phyloP scores from a whole-genome alignment of 2,797 vertebrate genomes.

The Echeneis naucrates region DNA sequence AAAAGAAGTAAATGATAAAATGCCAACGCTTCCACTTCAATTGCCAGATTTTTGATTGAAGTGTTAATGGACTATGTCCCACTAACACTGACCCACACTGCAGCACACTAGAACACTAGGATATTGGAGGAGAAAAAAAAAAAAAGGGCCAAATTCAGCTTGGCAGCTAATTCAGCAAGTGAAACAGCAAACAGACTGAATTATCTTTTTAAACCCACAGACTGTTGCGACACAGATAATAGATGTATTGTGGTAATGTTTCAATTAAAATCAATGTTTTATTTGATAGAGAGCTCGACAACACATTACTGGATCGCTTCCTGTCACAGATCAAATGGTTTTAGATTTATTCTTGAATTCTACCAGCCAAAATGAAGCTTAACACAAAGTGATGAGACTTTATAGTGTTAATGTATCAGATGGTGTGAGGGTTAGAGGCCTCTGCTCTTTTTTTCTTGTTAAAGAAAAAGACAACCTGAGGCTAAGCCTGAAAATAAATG shows the following conservation, averaged over 20 bases:
- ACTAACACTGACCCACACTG: not conserved
- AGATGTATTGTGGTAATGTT: constrained; percentile 2
- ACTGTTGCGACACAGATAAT: not conserved
- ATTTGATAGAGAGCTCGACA: not conserved
- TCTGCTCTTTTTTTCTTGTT: constrained; percentile 47
- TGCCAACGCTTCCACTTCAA: not conserved
- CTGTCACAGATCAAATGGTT: not conserved
- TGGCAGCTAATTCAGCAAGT: not conserved
- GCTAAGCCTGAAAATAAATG: constrained; percentile 82
- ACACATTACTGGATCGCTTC: constrained; percentile 1
- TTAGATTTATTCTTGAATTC: constrained; percentile 4
- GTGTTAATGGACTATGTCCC: not conserved
- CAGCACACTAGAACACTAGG: constrained; percentile 1
- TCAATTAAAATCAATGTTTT: not conserved
- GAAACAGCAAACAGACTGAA: not conserved
- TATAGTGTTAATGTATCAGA: constrained; percentile 15
- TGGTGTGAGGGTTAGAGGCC: constrained; percentile 22
- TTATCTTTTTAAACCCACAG: constrained; percentile 3
- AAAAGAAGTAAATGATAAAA: not conserved
- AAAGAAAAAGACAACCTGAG: constrained; percentile 65
- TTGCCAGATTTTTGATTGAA: constrained; percentile 2
- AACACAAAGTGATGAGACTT: constrained; percentile 18
- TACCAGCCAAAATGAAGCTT: constrained; percentile 7
- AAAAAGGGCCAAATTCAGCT: not conserved
- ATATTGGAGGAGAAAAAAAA: not conserved